Percentiles rank a stretch among this genome's conserved stretches.
These are phyloP conservation scores for Setipinna tenuifilis DNA, from an alignment of 2,797 vertebrate species.

Conservation along the genomic window DNA sequence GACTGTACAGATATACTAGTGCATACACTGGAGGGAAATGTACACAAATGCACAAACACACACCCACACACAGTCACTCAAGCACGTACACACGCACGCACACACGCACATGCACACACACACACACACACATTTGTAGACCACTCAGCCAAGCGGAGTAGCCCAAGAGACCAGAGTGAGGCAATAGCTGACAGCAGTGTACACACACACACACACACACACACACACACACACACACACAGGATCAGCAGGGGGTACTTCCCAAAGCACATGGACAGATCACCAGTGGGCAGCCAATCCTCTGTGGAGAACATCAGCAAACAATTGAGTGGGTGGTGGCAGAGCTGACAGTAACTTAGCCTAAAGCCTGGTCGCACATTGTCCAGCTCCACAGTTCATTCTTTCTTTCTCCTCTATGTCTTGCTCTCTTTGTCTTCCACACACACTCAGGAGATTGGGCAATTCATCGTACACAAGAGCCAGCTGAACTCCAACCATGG, in stretches of 20 bases:
- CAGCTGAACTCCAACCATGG: not conserved
- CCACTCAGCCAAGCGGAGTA: slow-evolving; percentile 11
- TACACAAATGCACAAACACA: slow-evolving; percentile 60
- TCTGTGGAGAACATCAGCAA: not conserved
- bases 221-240: not conserved
- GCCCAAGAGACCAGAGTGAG: slow-evolving; percentile 18
- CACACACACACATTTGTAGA: not conserved
- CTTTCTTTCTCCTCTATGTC: not conserved
- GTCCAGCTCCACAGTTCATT: not conserved
- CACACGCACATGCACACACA: slow-evolving; percentile 50
- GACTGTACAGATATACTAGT: slow-evolving; percentile 78
- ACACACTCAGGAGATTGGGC: not conserved
- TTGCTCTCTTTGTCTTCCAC: not conserved
- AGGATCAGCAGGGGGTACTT: not conserved
- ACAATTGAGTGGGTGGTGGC: not conserved
- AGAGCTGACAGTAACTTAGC: slow-evolving; percentile 6
- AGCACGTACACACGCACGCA: slow-evolving; percentile 53
- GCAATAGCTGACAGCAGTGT: slow-evolving; percentile 5
- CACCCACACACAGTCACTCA: slow-evolving; percentile 5
- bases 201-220: slow-evolving; percentile 14
- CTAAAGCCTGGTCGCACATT: not conserved
- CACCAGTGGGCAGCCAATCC: slow-evolving; percentile 12
- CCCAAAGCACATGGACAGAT: slow-evolving; percentile 5
- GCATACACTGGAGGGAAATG: slow-evolving; percentile 75
- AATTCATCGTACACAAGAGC: not conserved